These are phyloP conservation scores for Aplysina aerophoba DNA, from an alignment of 37 sponge, comb jelly and placozoan species.

Conservation along the genomic window DNA sequence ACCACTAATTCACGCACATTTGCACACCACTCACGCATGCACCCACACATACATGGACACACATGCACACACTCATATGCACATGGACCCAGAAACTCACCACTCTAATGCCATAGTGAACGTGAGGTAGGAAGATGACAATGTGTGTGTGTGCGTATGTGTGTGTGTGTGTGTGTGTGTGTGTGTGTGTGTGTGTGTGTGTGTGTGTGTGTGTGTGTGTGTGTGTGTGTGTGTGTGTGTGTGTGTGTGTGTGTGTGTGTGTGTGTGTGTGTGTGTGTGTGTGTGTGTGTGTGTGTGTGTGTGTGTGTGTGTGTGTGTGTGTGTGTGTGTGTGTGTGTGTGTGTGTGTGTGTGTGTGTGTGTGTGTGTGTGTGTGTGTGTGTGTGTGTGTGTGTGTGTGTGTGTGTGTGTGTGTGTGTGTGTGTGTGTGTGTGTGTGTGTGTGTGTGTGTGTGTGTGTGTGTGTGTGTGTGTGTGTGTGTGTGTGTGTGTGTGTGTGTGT, in stretches of 20 bases:
- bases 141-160: too few relatives aligned
- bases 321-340: not conserved
- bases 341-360: slow-evolving; percentile 28
- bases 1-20: too few relatives aligned
- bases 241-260: not conserved
- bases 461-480: slow-evolving; percentile 12
- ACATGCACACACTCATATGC: too few relatives aligned
- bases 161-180: slow-evolving; percentile 25
- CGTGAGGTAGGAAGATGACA: too few relatives aligned
- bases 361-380: slow-evolving; percentile 39
- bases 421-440: slow-evolving; percentile 43
- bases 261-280: not conserved
- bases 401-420: slow-evolving; percentile 43
- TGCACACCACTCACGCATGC: too few relatives aligned
- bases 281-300: not conserved
- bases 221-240: too few relatives aligned
- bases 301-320: not conserved
- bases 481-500: not conserved
- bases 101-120: too few relatives aligned
- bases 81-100: too few relatives aligned
- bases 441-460: slow-evolving; percentile 40
- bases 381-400: slow-evolving; percentile 37
- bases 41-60: too few relatives aligned
- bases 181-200: too few relatives aligned
- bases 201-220: too few relatives aligned